These are phyloP conservation scores for Chrysemys picta DNA, from an alignment of 2,113 vertebrate species.

Conservation along the genomic window DNA sequence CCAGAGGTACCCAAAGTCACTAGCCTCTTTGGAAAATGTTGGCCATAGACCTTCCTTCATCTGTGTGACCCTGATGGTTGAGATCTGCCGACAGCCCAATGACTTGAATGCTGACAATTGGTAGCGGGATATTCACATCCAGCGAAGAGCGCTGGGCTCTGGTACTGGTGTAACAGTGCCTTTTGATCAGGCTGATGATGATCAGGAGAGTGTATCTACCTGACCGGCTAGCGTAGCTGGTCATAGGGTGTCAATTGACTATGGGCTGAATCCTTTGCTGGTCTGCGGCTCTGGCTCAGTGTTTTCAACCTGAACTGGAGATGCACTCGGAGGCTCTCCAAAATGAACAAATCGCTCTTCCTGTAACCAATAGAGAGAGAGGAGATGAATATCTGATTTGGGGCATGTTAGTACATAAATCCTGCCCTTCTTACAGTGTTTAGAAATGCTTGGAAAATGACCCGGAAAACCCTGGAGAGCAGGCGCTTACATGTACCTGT, in stretches of 20 bases:
- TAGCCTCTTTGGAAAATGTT: not conserved
- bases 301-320: accelerated
- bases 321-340: not conserved
- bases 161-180: not conserved
- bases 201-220: not conserved
- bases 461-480: slow-evolving; percentile 48
- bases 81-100: not conserved
- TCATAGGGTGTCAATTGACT: not conserved
- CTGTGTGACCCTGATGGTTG: not conserved
- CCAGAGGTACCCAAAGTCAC: not conserved
- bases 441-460: slow-evolving; percentile 37
- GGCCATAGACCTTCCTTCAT: not conserved
- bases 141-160: slow-evolving; percentile 7
- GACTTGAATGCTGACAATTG: not conserved
- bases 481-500: slow-evolving; percentile 27
- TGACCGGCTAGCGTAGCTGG: not conserved
- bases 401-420: slow-evolving; percentile 24
- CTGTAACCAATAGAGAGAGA: not conserved
- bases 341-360: not conserved
- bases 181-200: slow-evolving; percentile 1
- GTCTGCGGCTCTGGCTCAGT: not conserved
- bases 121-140: not conserved
- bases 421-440: slow-evolving; percentile 36
- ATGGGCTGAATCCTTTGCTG: not conserved
- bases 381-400: slow-evolving; percentile 1